Percentiles rank a stretch among this genome's conserved stretches.
Conservation (phyloP, 2,888 invertebrate genomes). For the Ormia ochracea region DNA sequence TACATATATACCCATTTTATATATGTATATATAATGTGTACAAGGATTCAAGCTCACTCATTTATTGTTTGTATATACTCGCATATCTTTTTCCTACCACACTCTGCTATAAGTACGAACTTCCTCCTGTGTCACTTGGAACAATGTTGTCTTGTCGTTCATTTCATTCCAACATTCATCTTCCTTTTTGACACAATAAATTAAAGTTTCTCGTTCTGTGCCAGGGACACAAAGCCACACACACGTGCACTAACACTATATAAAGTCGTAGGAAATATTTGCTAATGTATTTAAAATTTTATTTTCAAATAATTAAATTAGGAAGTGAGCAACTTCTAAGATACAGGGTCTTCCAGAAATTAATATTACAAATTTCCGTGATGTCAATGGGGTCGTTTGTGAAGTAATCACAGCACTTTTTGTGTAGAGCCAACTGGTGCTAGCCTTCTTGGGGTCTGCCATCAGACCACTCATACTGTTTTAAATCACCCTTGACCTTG, state of each 20-base stretch:
- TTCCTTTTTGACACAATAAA: slow-evolving; percentile 38
- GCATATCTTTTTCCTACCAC: neutral
- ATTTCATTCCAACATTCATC: slow-evolving; percentile 30
- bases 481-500: too few species aligned
- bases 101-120: neutral
- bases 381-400: too few species aligned
- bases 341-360: slow-evolving; percentile 13
- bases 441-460: too few species aligned
- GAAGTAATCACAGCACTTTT: too few species aligned
- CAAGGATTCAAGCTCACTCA: neutral
- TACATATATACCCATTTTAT: neutral
- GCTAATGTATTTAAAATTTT: slow-evolving; percentile 18
- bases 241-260: neutral
- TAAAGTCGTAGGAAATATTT: neutral
- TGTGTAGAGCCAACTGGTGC: too few species aligned
- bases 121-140: slow-evolving; percentile 4
- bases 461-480: too few species aligned
- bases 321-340: neutral
- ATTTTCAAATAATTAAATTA: slow-evolving; percentile 30
- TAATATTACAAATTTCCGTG: neutral
- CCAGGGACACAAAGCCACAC: neutral
- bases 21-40: too few species aligned
- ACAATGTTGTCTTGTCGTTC: slow-evolving; percentile 4
- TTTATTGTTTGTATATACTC: neutral
- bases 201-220: slow-evolving; percentile 23